Base-by-base conservation (phyloP, 2,797 vertebrate species). In the Hephaestus fuliginosus region DNA sequence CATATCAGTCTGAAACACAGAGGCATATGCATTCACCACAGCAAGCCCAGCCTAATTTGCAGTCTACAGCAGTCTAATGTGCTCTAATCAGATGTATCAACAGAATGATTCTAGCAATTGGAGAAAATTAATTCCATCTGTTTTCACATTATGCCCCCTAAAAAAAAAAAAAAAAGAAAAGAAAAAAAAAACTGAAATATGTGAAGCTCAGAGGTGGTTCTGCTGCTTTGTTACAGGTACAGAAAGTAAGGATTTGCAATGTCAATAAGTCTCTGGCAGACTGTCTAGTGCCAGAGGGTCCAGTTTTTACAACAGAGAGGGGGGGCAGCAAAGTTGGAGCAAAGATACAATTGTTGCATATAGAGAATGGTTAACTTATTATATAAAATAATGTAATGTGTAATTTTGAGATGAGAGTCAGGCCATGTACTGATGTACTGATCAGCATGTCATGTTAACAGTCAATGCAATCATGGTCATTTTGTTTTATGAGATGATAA, bases 91-190 rank as follows among this genome's bases (percentile, higher is more conserved):
- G 66, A 80, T 78, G 58, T 78, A 82, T 66, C 68, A 91, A 84
- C 79, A 78, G 58, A 83, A 81, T 81, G 73, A 88, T 86, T 84
- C 64, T 15, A 66, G 75, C 72, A 80, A 84, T 65, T 83, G 57
- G 78, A 77, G 70, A 71, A 78, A 89, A 84, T 86, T 80, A 84
- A 91, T 84, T 82, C 74, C 68, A 86, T 89, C 83, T 83, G 74
- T 82, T 68, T 86, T 81, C 67, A 82, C 73, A 82, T 81, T 74
- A 67, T 60, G 70, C 52, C 65, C 58, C 8, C 17, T 73, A n/a
- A 70, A 63, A 82, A 55, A 14, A 58, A 44, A 12, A 61, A 73
- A 69, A 44, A 30, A 36, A 33, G 30, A 33, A 70, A 63, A 82
- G 58, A 14, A 58, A 41, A 12, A 12, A 61, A 73, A 69, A 44